A percentile compares a stretch with the other conserved stretches of the same genome.
These are phyloP conservation scores for Ernsta delagoae DNA, from an alignment of 2,888 invertebrate species.

Conservation along the genomic window DNA sequence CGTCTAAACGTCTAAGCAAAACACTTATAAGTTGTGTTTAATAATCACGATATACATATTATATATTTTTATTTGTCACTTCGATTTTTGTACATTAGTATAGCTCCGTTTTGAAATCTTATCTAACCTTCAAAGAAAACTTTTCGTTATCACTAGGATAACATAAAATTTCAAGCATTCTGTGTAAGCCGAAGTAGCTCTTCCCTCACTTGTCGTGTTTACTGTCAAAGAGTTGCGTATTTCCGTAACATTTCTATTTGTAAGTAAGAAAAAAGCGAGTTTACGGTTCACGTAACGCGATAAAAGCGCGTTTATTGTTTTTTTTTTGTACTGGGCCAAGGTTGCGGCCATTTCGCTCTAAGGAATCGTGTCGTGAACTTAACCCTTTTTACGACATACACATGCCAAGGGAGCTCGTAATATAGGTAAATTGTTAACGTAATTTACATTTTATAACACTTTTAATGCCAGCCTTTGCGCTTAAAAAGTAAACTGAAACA, in stretches of 20 bases:
- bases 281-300: conserved; percentile 54
- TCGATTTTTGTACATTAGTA: no score
- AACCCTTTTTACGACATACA: conserved; percentile 29
- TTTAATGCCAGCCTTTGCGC: neutral
- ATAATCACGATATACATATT: no score
- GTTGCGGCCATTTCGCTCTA: conserved; percentile 17
- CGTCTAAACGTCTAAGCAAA: no score
- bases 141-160: neutral
- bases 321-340: conserved; percentile 48
- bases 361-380: conserved; percentile 28
- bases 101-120: no score
- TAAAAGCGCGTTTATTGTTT: conserved; percentile 72
- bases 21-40: no score
- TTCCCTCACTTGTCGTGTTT: neutral
- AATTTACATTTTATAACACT: conserved; percentile 18
- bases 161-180: neutral
- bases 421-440: conserved; percentile 23
- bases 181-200: neutral
- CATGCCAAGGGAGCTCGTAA: conserved; percentile 8
- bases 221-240: neutral
- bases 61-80: no score
- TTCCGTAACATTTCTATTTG: conserved; percentile 22
- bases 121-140: no score
- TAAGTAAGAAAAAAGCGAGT: conserved; percentile 23
- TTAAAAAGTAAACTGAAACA: neutral